A percentile compares a stretch with the other conserved stretches of the same genome.
Conservation (phyloP, 2,888 invertebrate genomes). For the Epirrhoe alternata region DNA sequence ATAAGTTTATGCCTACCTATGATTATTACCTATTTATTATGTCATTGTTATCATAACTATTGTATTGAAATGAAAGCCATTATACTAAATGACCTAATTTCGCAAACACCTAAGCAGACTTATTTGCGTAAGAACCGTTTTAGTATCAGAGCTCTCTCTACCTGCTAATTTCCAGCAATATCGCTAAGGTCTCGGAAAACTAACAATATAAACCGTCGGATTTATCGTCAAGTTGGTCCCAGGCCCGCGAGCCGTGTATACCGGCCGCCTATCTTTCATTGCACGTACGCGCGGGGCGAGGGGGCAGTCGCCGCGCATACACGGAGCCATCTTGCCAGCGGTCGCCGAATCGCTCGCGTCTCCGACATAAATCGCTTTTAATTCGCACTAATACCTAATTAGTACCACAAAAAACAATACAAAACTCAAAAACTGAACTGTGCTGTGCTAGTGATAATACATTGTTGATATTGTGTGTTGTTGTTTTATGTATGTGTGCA, state of each 20-base stretch:
- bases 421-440: conserved; percentile 56
- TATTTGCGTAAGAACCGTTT: neutral
- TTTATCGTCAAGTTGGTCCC: conserved; percentile 60
- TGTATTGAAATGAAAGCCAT: neutral
- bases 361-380: conserved; percentile 76
- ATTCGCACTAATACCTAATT: conserved; percentile 80
- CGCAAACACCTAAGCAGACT: neutral
- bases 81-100: neutral
- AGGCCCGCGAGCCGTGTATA: conserved; percentile 63
- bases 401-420: conserved; percentile 64
- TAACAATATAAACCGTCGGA: conserved; percentile 23
- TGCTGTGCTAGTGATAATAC: conserved; percentile 46
- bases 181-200: neutral
- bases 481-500: conserved; percentile 79
- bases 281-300: conserved; percentile 82
- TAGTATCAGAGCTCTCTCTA: neutral
- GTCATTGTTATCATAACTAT: neutral
- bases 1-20: neutral
- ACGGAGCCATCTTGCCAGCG: conserved; percentile 83
- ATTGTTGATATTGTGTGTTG: conserved; percentile 73
- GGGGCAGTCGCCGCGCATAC: conserved; percentile 73
- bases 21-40: neutral
- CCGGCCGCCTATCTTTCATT: conserved; percentile 84
- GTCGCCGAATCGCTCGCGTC: conserved; percentile 81
- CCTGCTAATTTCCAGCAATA: neutral